Percentiles rank a stretch among this genome's conserved stretches.
These are phyloP conservation scores for Actias luna DNA, from an alignment of 2,888 invertebrate genomes.

Conservation along the genomic window DNA sequence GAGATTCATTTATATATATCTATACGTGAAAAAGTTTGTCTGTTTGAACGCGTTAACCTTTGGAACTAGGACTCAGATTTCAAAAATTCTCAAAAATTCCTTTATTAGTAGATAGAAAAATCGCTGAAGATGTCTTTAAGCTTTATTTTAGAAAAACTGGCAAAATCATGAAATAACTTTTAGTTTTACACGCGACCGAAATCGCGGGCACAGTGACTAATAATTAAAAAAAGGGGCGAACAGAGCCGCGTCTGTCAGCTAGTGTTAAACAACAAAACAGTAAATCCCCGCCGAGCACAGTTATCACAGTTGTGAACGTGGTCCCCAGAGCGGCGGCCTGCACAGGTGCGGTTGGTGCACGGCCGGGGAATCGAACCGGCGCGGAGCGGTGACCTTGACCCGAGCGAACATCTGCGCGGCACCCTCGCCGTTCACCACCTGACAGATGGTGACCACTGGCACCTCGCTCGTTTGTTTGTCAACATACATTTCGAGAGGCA, in stretches of 20 bases:
- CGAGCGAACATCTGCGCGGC: conserved; percentile 18
- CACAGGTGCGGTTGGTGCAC: background rate
- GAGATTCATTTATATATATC: no score
- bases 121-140: no score
- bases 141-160: no score
- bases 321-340: background rate
- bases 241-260: background rate
- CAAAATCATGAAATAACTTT: no score
- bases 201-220: no score
- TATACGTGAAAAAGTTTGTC: no score
- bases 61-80: no score
- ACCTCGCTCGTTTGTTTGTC: conserved; percentile 13
- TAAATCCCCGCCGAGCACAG: background rate
- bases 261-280: background rate
- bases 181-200: no score
- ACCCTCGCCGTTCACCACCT: conserved; percentile 20
- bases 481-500: no score
- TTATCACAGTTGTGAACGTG: background rate
- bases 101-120: no score
- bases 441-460: conserved; percentile 19
- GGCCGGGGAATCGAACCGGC: conserved; percentile 21
- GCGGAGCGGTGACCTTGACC: conserved; percentile 21
- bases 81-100: no score
- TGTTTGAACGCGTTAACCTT: no score
- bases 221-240: background rate